A percentile compares a stretch with the other conserved stretches of the same genome.
These are phyloP conservation scores for Beris chalybata DNA, from an alignment of 2,888 invertebrate genomes.

Conservation along the genomic window DNA sequence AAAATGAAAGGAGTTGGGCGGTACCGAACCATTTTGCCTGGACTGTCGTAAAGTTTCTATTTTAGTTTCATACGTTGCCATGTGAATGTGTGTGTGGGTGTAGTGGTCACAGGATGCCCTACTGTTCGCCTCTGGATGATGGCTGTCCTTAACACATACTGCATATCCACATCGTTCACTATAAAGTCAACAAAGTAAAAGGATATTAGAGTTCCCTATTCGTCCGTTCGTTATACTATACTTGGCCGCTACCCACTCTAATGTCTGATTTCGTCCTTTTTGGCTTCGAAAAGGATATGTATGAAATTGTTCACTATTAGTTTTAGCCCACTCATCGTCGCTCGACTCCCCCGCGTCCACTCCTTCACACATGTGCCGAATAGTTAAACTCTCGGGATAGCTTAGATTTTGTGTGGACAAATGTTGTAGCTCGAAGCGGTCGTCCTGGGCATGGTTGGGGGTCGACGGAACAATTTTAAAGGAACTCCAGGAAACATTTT, in stretches of 20 bases:
- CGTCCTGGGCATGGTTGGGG: too few relatives aligned
- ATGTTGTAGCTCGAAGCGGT: neutral
- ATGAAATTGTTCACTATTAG: slow-evolving; percentile 15
- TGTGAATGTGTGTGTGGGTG: slow-evolving; percentile 23
- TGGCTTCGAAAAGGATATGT: too few relatives aligned
- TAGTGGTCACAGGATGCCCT: slow-evolving; percentile 35
- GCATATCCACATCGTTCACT: slow-evolving; percentile 29
- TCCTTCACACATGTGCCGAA: slow-evolving; percentile 24
- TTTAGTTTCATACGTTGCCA: slow-evolving; percentile 15
- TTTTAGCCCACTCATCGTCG: slow-evolving; percentile 27
- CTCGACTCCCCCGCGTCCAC: neutral
- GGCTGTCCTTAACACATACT: neutral
- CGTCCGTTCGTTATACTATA: slow-evolving; percentile 21
- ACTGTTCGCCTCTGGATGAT: slow-evolving; percentile 4
- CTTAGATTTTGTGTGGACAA: slow-evolving; percentile 23
- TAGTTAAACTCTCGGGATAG: slow-evolving; percentile 13
- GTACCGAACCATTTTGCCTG: slow-evolving; percentile 34
- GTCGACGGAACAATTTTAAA: slow-evolving; percentile 37
- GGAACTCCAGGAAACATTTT: slow-evolving; percentile 37
- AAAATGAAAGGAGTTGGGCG: slow-evolving; percentile 39
- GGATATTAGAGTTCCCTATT: slow-evolving; percentile 22
- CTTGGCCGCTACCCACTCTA: slow-evolving; percentile 11
- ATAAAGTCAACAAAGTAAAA: slow-evolving; percentile 36
- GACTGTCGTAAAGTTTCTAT: slow-evolving; percentile 33
- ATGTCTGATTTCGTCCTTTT: neutral